Conservation (phyloP, 2,888 invertebrate genomes). For the Clunio marinus region DNA sequence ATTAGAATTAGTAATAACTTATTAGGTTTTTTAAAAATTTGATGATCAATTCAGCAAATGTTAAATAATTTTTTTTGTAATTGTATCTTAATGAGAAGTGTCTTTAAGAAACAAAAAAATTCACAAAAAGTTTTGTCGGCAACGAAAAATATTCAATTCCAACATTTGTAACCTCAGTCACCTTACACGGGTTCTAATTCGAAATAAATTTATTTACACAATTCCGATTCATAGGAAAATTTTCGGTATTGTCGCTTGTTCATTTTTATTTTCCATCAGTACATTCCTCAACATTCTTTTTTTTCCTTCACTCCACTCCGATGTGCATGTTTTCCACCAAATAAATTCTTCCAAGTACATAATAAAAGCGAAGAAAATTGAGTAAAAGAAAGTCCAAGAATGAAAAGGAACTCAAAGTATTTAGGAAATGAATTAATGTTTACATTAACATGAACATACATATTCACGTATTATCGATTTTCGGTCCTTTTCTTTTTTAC, state of each 20-base stretch:
- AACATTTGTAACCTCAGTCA: no score
- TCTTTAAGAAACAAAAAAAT: no score
- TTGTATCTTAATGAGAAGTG: no score
- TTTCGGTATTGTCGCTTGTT: conserved; percentile 23
- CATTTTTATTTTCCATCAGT: conserved; percentile 9
- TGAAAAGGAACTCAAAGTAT: conserved; percentile 26
- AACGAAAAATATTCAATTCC: no score
- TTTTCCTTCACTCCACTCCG: conserved; percentile 16
- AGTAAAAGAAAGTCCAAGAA: not conserved
- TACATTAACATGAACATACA: conserved; percentile 31
- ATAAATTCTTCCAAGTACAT: not conserved
- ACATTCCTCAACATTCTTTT: conserved; percentile 40
- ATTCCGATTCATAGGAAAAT: not conserved
- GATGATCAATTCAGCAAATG: no score
- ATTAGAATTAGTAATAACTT: no score
- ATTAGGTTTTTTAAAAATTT: no score
- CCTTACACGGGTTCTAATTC: no score
- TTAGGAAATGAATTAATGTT: conserved; percentile 31
- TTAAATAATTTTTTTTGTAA: no score
- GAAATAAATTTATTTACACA: no score
- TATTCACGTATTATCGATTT: conserved; percentile 29
- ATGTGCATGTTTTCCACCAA: not conserved
- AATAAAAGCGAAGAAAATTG: not conserved
- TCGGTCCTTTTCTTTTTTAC: not conserved
- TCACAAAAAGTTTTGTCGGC: no score